Evolutionary conservation across 1,140 invertebrate species (phyloP), one percentile per base, ranked within the genome.

Genomic region (Calephelis virginiensis): DNA sequence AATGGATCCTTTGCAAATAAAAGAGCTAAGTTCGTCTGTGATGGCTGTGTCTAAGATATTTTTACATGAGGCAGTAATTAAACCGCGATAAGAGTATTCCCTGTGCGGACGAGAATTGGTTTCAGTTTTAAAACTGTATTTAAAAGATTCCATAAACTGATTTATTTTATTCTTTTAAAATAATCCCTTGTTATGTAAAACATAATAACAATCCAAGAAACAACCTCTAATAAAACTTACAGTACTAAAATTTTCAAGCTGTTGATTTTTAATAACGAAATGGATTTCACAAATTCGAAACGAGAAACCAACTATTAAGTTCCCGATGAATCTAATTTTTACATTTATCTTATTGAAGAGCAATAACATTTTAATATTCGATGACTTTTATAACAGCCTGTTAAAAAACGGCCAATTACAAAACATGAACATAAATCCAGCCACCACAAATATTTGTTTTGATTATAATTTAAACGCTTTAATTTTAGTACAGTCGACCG

Each of bases 381-480:
- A 43, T 64, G 50, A 64, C 47, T 65, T 65, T 69, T 69, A 61
- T 45, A 56, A 48, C 38, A 13, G 14, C 56, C 61, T 11, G 40
- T 63, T 63, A 48, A 63, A 46, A 38, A 56, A 56, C 48, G 17
- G 50, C 46, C 66, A 68, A 68, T 68, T 68, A 68, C n/a, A 47
- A 37, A 14, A 46, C 17, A 63, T 38, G 53, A 46, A 63, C 40
- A 12, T 48, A 50, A 43, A 49, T 46, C 14, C 61, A 56, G 10
- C 17, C 17, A 38, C 37, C 53, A 59, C 53, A 59, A 59, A 49
- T 61, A 49, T 61, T 62, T 53, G 47, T 63, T 14, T 49, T 45
- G 66, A 62, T 50, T 48, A 46, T 61, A 67, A 67, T 67, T 67
- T 56, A 67, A 63, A 67, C 60, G 61, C 37, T 63, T 46, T 60